Percentiles rank a stretch among this genome's conserved stretches.
Conservation (phyloP, 2,888 invertebrate genomes). For the Scrobipalpa atriplicella region DNA sequence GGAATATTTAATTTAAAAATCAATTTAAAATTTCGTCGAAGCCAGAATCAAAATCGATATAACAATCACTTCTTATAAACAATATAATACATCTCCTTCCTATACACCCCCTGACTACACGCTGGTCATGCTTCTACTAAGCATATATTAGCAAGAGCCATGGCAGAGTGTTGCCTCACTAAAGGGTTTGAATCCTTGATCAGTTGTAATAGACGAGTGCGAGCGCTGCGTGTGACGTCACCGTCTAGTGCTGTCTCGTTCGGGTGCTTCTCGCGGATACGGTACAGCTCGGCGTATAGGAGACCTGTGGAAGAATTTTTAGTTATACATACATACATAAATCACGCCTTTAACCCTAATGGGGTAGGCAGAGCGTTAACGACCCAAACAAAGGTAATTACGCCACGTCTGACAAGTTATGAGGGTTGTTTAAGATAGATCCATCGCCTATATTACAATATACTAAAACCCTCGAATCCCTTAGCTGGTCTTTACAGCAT, state of each 20-base stretch:
- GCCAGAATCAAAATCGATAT: background rate
- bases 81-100: background rate
- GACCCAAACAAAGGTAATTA: no score
- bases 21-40: no score
- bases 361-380: no score
- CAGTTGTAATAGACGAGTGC: constrained; percentile 78
- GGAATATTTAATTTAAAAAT: no score
- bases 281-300: constrained; percentile 67
- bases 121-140: constrained; percentile 50
- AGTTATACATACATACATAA: no score
- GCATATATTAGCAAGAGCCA: constrained; percentile 79
- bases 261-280: constrained; percentile 55
- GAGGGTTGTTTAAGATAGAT: no score
- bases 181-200: constrained; percentile 79
- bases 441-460: no score
- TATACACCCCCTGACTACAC: constrained; percentile 23
- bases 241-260: constrained; percentile 61
- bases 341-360: no score
- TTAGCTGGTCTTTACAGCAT: no score
- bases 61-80: background rate
- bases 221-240: constrained; percentile 61
- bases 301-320: constrained; percentile 53
- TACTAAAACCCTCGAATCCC: no score
- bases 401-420: no score
- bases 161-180: constrained; percentile 82